Percentiles rank a stretch among this genome's conserved stretches.
These are phyloP conservation scores for Ichneumoninae sp. DNA, from an alignment of 2,888 invertebrate species.

Conservation along the genomic window DNA sequence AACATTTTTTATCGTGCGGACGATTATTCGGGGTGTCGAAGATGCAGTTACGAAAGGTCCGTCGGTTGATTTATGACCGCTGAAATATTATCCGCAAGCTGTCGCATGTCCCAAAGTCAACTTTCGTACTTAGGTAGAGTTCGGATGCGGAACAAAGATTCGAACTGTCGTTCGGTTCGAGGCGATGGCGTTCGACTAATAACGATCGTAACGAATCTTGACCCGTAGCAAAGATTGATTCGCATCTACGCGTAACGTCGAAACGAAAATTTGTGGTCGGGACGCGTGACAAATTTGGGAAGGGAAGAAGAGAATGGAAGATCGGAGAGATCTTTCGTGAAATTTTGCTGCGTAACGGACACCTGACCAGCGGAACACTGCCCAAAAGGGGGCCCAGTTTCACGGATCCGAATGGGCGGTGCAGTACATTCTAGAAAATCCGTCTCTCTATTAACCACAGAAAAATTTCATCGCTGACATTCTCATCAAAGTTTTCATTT, in stretches of 20 bases:
- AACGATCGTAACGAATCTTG: background rate
- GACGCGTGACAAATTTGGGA: background rate
- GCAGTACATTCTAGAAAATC: background rate
- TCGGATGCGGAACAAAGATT: background rate
- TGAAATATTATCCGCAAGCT: too few relatives aligned
- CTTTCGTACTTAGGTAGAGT: background rate
- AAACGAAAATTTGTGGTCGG: background rate
- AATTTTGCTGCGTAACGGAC: constrained; percentile 17
- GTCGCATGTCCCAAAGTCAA: too few relatives aligned
- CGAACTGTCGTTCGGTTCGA: background rate
- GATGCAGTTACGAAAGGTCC: too few relatives aligned
- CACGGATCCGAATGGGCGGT: constrained; percentile 26
- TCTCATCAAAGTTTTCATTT: background rate
- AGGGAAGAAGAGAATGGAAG: background rate
- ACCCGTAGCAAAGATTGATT: background rate
- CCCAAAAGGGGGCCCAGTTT: constrained; percentile 23
- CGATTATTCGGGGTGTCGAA: too few relatives aligned
- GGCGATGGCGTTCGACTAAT: background rate
- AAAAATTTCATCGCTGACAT: background rate
- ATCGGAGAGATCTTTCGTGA: constrained; percentile 5
- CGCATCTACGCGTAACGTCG: background rate
- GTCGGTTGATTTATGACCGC: too few relatives aligned
- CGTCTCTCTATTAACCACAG: background rate
- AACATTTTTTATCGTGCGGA: too few relatives aligned
- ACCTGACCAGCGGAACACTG: background rate